Conservation (phyloP, 2,797 vertebrate species). For the Phalanger gymnotis region DNA sequence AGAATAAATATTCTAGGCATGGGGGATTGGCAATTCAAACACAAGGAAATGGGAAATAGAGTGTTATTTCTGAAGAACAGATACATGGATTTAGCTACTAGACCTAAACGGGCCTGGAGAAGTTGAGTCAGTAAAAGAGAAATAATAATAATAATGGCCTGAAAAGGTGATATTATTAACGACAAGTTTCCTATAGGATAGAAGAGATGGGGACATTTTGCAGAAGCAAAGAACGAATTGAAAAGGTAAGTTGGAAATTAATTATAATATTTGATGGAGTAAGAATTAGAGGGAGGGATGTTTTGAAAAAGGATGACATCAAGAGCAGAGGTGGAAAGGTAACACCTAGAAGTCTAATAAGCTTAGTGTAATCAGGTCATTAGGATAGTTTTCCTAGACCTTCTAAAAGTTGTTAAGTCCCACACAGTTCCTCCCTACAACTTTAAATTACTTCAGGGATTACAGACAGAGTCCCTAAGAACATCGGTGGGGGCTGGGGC, state of each 20-base stretch:
- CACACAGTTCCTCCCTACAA: not conserved
- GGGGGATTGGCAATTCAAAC: not conserved
- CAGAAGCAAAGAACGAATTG: not conserved
- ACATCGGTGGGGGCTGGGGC: too few relatives aligned
- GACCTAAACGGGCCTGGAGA: not conserved
- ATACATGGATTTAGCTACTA: not conserved
- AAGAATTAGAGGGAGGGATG: not conserved
- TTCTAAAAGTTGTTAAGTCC: not conserved
- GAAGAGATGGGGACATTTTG: not conserved
- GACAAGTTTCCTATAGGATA: not conserved
- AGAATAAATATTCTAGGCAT: not conserved
- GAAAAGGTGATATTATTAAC: not conserved
- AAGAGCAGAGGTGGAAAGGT: not conserved
- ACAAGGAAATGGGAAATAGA: not conserved
- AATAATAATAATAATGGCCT: not conserved
- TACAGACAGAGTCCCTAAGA: not conserved
- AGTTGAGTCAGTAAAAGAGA: not conserved
- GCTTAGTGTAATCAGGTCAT: not conserved
- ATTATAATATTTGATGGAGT: not conserved
- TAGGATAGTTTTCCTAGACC: not conserved
- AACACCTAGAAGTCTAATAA: not conserved
- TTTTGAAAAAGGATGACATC: not conserved
- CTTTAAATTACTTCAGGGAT: conserved; percentile 1
- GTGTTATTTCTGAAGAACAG: not conserved
- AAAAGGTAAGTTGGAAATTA: not conserved